Evolutionary conservation across 2,888 invertebrate species (phyloP).

Genomic region (Sarcophaga subvicina): DNA sequence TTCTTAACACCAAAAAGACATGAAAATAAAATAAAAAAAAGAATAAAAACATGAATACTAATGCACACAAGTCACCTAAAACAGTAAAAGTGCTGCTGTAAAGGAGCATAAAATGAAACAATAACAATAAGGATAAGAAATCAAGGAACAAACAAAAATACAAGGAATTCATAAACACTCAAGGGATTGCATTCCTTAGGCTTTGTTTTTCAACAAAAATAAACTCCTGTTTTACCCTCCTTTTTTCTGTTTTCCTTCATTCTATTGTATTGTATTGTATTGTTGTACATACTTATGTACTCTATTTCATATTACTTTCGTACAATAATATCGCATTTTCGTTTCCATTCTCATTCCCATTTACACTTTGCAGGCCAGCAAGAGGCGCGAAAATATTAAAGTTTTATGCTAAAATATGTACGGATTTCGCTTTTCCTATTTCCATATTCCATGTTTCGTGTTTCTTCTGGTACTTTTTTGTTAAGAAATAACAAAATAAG

Average conservation of each 20-base stretch:
- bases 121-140: conserved; percentile 18
- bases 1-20: conserved; percentile 15
- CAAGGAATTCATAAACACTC: conserved; percentile 36
- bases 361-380: conserved; percentile 23
- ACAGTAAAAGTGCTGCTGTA: neutral
- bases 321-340: neutral
- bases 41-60: neutral
- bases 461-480: neutral
- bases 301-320: neutral
- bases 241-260: neutral
- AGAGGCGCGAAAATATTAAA: conserved; percentile 56
- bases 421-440: neutral
- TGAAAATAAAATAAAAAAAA: neutral
- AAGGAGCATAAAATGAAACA: neutral
- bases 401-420: conserved; percentile 33
- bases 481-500: neutral
- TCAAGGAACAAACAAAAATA: conserved; percentile 34
- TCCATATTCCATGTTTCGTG: neutral
- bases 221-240: conserved; percentile 12
- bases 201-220: conserved; percentile 21
- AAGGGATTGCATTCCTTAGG: conserved; percentile 46
- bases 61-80: neutral
- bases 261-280: neutral
- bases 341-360: neutral
- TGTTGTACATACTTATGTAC: neutral